A percentile compares a stretch with the other conserved stretches of the same genome.
Conservation (phyloP, 2,888 invertebrate genomes). For the Xylota sylvarum region DNA sequence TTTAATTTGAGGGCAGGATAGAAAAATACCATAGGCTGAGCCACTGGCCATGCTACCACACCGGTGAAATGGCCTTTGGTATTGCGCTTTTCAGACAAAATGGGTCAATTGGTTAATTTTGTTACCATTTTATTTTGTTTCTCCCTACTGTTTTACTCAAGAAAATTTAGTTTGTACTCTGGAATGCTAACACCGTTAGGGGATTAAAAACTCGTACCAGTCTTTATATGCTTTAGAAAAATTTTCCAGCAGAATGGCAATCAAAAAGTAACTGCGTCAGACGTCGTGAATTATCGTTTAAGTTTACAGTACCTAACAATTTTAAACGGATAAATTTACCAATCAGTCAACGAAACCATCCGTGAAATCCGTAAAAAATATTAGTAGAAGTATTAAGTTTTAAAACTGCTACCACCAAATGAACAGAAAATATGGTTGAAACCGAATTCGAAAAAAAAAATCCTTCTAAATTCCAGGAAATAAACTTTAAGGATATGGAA, state of each 20-base stretch:
- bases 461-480: slow-evolving; percentile 16
- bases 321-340: background rate
- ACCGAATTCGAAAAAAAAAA: slow-evolving; percentile 5
- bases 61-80: slow-evolving; percentile 22
- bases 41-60: background rate
- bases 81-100: background rate
- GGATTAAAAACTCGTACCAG: too few relatives aligned
- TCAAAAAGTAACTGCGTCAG: too few relatives aligned
- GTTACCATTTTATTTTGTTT: background rate
- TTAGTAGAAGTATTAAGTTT: background rate
- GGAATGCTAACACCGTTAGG: background rate
- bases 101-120: slow-evolving; percentile 55
- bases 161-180: background rate
- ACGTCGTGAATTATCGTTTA: too few relatives aligned
- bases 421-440: background rate
- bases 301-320: background rate
- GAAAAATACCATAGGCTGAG: slow-evolving; percentile 3
- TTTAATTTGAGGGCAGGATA: slow-evolving; percentile 40
- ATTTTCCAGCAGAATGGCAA: too few relatives aligned
- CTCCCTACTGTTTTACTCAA: too few relatives aligned
- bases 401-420: background rate
- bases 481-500: slow-evolving; percentile 51
- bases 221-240: too few relatives aligned
- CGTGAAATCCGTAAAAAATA: background rate
- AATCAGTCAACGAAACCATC: background rate